phyloP scores from a whole-genome alignment of 2,797 vertebrate species.

The Amniataba percoides region DNA sequence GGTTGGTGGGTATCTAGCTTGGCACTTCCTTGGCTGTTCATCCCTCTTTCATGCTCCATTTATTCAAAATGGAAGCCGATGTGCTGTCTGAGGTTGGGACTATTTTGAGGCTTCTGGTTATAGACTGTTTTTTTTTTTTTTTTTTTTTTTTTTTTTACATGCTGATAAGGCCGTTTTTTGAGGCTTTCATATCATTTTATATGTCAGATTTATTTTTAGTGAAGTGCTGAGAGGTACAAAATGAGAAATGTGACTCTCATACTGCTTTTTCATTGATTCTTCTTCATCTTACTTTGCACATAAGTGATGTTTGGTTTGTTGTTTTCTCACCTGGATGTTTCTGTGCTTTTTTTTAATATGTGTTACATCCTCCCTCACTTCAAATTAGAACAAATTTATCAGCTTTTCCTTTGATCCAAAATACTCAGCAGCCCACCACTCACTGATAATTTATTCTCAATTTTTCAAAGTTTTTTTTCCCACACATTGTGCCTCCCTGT shows the following conservation, averaged over 20 bases:
- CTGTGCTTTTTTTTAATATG: constrained; percentile 1
- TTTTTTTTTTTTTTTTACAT: constrained; percentile 49
- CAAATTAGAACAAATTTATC: constrained; percentile 49
- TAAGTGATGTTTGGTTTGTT: constrained; percentile 16
- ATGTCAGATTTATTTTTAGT: not conserved
- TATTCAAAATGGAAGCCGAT: constrained; percentile 60
- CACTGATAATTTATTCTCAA: constrained; percentile 45
- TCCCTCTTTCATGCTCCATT: constrained; percentile 72
- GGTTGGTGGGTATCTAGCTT: constrained; percentile 23
- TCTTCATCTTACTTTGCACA: not conserved
- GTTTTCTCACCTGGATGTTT: constrained; percentile 18
- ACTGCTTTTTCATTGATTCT: not conserved
- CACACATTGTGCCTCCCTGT: constrained; percentile 56
- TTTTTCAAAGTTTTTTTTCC: constrained; percentile 51
- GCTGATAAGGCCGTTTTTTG: constrained; percentile 50
- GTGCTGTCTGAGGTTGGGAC: constrained; percentile 54
- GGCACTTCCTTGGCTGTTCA: constrained; percentile 40
- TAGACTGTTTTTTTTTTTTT: constrained; percentile 50
- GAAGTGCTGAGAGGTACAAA: not conserved
- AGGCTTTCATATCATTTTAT: not conserved
- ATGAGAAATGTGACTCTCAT: not conserved
- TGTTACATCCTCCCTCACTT: not conserved
- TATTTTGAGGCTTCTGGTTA: constrained; percentile 65
- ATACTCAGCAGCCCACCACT: constrained; percentile 14
- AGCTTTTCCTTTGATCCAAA: constrained; percentile 37